These are phyloP conservation scores for Melieria omissa DNA, from an alignment of 2,888 invertebrate species.

Conservation along the genomic window DNA sequence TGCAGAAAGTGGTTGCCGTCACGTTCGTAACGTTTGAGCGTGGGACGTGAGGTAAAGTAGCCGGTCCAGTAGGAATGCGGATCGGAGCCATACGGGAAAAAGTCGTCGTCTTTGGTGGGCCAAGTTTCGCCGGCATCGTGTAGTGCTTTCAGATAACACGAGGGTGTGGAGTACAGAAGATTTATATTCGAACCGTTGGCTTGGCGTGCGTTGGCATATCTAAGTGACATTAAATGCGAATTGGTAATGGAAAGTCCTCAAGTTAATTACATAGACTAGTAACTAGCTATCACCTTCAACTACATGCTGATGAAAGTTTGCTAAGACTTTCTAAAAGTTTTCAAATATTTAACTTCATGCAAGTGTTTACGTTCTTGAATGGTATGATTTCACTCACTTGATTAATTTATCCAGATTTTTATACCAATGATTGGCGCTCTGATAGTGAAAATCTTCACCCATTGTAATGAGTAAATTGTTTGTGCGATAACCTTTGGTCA, in stretches of 20 bases:
- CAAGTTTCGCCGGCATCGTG: slow-evolving; percentile 77
- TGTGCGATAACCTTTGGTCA: slow-evolving; percentile 71
- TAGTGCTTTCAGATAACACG: slow-evolving; percentile 83
- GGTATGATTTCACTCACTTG: slow-evolving; percentile 68
- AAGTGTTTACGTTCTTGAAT: no score
- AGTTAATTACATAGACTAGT: neutral
- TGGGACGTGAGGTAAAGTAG: slow-evolving; percentile 85
- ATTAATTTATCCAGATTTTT: slow-evolving; percentile 91
- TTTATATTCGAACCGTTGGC: slow-evolving; percentile 75
- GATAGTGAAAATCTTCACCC: slow-evolving; percentile 93
- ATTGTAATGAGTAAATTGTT: slow-evolving; percentile 88
- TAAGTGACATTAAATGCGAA: slow-evolving; percentile 29
- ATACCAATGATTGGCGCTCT: slow-evolving; percentile 80
- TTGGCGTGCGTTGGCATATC: slow-evolving; percentile 62
- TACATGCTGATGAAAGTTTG: slow-evolving; percentile 45
- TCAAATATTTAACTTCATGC: no score
- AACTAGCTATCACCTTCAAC: slow-evolving; percentile 9
- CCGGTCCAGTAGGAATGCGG: slow-evolving; percentile 94
- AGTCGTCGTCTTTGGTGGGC: slow-evolving; percentile 83
- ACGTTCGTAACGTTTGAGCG: slow-evolving; percentile 81
- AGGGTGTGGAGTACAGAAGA: slow-evolving; percentile 86
- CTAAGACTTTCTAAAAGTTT: neutral
- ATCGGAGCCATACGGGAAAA: slow-evolving; percentile 91
- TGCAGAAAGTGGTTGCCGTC: slow-evolving; percentile 81
- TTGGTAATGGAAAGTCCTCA: neutral